These are phyloP conservation scores for Odobenus rosmarus DNA, from an alignment of 2,113 vertebrate genomes.

Conservation along the genomic window DNA sequence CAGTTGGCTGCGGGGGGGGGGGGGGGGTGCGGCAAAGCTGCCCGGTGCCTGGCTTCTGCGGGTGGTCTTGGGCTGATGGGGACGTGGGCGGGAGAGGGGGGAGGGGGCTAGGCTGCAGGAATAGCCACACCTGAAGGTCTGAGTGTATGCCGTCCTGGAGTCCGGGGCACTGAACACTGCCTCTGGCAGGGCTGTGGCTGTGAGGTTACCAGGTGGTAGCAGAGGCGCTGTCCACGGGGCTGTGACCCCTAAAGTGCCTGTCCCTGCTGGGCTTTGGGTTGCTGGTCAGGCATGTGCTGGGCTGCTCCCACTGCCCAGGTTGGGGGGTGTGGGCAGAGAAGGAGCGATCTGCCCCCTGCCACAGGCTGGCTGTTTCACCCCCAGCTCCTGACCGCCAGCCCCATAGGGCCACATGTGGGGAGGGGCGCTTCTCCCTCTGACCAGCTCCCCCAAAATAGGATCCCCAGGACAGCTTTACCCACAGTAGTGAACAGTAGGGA, in stretches of 20 bases:
- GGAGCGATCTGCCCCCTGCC: background rate
- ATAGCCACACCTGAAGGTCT: background rate
- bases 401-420: background rate
- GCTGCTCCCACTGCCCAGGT: background rate
- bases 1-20: background rate
- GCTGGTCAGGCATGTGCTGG: background rate
- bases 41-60: background rate
- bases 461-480: background rate
- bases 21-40: background rate
- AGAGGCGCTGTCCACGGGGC: background rate
- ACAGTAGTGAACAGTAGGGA: background rate
- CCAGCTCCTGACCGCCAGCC: background rate
- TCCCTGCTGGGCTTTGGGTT: background rate
- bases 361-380: background rate
- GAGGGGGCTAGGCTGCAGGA: background rate
- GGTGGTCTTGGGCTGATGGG: background rate
- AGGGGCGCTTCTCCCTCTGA: background rate
- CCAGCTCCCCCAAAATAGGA: background rate
- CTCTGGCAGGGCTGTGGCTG: background rate
- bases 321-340: background rate
- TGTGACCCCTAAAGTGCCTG: constrained; percentile 45
- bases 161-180: background rate
- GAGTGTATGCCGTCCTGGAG: background rate
- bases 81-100: background rate
- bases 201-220: background rate